These are phyloP conservation scores for Megaceryle torquata DNA, from an alignment of 2,113 vertebrate genomes.

Conservation along the genomic window DNA sequence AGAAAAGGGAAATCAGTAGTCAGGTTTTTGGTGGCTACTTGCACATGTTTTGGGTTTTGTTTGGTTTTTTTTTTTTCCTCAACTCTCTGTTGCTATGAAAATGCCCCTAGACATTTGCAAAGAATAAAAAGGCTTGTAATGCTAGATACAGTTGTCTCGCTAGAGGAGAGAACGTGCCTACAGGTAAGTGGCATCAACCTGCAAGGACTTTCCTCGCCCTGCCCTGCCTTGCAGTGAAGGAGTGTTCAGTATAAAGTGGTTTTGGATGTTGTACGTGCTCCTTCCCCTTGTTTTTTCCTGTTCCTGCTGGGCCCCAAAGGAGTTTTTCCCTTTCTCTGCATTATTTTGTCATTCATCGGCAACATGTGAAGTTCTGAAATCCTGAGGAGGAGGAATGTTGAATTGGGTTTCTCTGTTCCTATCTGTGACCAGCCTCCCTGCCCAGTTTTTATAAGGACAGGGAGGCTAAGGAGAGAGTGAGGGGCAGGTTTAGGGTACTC, in stretches of 20 bases:
- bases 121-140: neutral
- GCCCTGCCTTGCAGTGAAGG: neutral
- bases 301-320: neutral
- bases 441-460: neutral
- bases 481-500: neutral
- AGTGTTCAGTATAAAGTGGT: neutral
- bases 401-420: neutral
- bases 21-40: neutral
- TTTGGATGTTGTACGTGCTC: neutral
- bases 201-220: neutral
- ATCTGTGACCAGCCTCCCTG: fast-evolving
- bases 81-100: neutral
- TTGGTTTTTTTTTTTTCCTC: neutral
- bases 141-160: neutral
- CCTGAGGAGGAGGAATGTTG: neutral
- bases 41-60: neutral
- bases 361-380: neutral
- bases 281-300: neutral
- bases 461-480: neutral
- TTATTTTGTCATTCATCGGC: neutral
- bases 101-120: neutral
- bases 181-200: neutral
- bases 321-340: neutral
- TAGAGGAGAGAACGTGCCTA: neutral
- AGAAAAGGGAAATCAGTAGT: neutral